Conservation (phyloP, 2,113 vertebrate genomes). For the Cavia aperea region DNA sequence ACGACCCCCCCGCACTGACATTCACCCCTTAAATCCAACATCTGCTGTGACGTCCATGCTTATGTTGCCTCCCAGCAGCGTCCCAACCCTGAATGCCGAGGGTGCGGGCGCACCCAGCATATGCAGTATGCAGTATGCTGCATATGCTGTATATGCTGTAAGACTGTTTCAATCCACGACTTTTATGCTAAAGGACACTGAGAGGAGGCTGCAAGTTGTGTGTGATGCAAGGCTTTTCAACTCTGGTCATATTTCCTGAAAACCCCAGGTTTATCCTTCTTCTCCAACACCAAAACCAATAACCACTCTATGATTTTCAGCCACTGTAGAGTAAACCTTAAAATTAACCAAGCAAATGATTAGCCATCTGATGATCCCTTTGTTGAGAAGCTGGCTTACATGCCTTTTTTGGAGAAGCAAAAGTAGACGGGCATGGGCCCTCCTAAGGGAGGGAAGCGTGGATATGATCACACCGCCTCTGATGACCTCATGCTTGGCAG, state of each 20-base stretch:
- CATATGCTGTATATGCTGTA: too few relatives aligned
- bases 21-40: not conserved
- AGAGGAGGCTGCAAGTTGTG: not conserved
- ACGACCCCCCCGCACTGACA: too few relatives aligned
- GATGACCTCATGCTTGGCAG: too few relatives aligned
- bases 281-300: slow-evolving; percentile 10
- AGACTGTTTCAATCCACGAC: not conserved
- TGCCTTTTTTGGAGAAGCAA: not conserved
- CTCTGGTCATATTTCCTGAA: slow-evolving; percentile 38
- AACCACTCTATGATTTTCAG: slow-evolving; percentile 3
- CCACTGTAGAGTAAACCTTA: slow-evolving; percentile 29
- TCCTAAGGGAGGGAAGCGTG: not conserved
- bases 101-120: not conserved
- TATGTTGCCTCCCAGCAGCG: slow-evolving; percentile 10
- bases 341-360: slow-evolving; percentile 33
- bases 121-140: too few relatives aligned
- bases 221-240: slow-evolving; percentile 13
- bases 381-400: not conserved
- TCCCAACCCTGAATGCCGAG: not conserved
- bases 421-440: not conserved
- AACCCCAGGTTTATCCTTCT: slow-evolving; percentile 23
- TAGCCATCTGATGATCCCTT: slow-evolving; percentile 15
- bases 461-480: too few relatives aligned
- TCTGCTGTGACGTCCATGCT: not conserved
- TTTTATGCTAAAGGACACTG: slow-evolving; percentile 21